phyloP scores from a whole-genome alignment of 2,797 vertebrate species.

The Leptoclinus maculatus region DNA sequence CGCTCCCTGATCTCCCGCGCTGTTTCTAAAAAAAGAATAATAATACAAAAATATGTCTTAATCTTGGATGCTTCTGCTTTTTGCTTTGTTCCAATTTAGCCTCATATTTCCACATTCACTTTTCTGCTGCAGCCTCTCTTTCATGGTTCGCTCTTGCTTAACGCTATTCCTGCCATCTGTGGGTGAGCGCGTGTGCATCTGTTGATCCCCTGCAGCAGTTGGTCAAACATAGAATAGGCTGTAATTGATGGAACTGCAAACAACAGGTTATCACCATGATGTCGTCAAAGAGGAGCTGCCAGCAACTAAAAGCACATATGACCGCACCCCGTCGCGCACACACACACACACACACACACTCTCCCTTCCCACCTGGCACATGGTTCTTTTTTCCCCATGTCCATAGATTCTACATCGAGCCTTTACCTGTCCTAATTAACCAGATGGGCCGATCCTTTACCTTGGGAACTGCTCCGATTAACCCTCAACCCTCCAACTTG shows the following conservation, averaged over 20 bases:
- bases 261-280: slow-evolving; percentile 19
- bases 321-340: background rate
- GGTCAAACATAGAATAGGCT: slow-evolving; percentile 17
- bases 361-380: slow-evolving; percentile 8
- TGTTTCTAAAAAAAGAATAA: background rate
- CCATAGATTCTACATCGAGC: slow-evolving; percentile 51
- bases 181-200: background rate
- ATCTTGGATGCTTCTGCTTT: slow-evolving; percentile 11
- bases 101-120: background rate
- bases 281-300: slow-evolving; percentile 1
- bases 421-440: slow-evolving; percentile 67
- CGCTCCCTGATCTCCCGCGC: slow-evolving; percentile 20
- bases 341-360: background rate
- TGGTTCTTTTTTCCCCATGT: slow-evolving; percentile 27
- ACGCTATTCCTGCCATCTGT: slow-evolving; percentile 21
- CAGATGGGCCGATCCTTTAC: slow-evolving; percentile 56
- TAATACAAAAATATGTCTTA: slow-evolving; percentile 34
- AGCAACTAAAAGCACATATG: slow-evolving; percentile 16
- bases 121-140: background rate
- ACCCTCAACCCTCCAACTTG: slow-evolving; percentile 30
- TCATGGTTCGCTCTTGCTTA: slow-evolving; percentile 15
- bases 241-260: slow-evolving; percentile 44
- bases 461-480: slow-evolving; percentile 57
- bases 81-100: background rate
- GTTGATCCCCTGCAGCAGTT: slow-evolving; percentile 32